A percentile compares a stretch with the other conserved stretches of the same genome.
Conservation (phyloP, 2,888 invertebrate genomes). For the Papilio protenor region DNA sequence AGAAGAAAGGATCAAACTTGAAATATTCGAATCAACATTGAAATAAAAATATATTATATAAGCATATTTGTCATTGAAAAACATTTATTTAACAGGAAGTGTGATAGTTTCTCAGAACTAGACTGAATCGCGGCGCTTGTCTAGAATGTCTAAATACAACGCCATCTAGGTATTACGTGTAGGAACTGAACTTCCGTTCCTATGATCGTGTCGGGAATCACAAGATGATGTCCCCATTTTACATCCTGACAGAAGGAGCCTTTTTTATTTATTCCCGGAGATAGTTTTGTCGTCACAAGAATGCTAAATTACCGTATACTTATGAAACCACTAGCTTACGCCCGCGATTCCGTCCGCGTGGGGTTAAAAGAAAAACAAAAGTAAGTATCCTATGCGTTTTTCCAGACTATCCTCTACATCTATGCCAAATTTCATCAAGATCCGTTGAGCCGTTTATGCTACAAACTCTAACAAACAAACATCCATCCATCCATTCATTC, state of each 20-base stretch:
- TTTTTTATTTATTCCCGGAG: conserved; percentile 14
- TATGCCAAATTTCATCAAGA: too few species aligned
- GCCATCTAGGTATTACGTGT: conserved; percentile 41
- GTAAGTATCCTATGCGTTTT: too few species aligned
- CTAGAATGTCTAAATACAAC: conserved; percentile 43
- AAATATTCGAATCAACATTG: not conserved
- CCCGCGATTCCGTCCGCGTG: too few species aligned
- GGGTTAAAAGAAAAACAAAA: too few species aligned
- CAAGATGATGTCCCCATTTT: conserved; percentile 8
- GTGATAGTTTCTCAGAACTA: conserved; percentile 44
- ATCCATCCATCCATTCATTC: too few species aligned
- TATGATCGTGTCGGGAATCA: conserved; percentile 30
- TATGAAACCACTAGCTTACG: not conserved
- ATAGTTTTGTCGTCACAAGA: not conserved
- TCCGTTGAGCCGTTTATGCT: too few species aligned
- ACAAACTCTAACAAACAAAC: too few species aligned
- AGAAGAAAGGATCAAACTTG: not conserved
- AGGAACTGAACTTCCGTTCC: conserved; percentile 48
- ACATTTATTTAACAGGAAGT: conserved; percentile 12
- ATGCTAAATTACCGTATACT: not conserved
- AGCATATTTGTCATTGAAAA: not conserved
- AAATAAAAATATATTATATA: not conserved
- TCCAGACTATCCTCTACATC: too few species aligned
- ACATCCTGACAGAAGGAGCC: not conserved
- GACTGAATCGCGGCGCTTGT: conserved; percentile 37